Evolutionary conservation across 1,140 invertebrate species (phyloP).

Genomic region (Neodiprion pinetum): DNA sequence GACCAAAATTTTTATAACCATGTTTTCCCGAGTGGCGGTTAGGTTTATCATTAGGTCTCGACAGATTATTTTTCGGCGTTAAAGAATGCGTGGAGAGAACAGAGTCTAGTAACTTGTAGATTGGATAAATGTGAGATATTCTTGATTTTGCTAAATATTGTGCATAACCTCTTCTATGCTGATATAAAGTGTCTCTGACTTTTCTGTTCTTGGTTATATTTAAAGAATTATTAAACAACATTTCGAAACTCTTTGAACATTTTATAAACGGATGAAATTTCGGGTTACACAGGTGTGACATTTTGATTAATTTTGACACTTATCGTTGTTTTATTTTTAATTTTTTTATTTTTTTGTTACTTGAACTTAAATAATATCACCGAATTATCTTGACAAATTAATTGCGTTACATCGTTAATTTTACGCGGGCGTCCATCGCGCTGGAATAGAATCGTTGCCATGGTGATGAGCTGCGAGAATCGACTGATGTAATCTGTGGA

Average conservation of each 20-base stretch:
- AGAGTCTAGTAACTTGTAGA: slow-evolving; percentile 24
- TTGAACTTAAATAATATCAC: too few relatives aligned
- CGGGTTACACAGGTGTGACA: slow-evolving; percentile 37
- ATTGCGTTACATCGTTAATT: too few relatives aligned
- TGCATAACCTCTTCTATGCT: slow-evolving; percentile 37
- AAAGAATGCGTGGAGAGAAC: not conserved
- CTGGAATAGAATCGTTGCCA: too few relatives aligned
- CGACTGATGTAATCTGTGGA: too few relatives aligned
- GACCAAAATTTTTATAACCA: slow-evolving; percentile 26
- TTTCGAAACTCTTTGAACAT: slow-evolving; percentile 14
- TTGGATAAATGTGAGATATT: slow-evolving; percentile 19
- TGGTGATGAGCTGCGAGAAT: too few relatives aligned
- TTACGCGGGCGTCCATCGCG: too few relatives aligned
- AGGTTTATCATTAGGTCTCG: slow-evolving; percentile 10
- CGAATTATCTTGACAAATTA: too few relatives aligned
- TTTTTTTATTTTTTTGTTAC: too few relatives aligned
- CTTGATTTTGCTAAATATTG: slow-evolving; percentile 5
- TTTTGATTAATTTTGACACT: slow-evolving; percentile 19
- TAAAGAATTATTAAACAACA: slow-evolving; percentile 13
- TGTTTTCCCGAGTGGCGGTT: not conserved
- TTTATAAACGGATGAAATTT: slow-evolving; percentile 23
- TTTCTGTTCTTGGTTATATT: not conserved
- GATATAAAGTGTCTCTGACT: not conserved
- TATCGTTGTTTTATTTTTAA: not conserved
- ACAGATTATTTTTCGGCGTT: slow-evolving; percentile 10